Evolutionary conservation across 53 echinoderm and acorn worm genomes (phyloP).

Genomic region (Echinarachnius parma): DNA sequence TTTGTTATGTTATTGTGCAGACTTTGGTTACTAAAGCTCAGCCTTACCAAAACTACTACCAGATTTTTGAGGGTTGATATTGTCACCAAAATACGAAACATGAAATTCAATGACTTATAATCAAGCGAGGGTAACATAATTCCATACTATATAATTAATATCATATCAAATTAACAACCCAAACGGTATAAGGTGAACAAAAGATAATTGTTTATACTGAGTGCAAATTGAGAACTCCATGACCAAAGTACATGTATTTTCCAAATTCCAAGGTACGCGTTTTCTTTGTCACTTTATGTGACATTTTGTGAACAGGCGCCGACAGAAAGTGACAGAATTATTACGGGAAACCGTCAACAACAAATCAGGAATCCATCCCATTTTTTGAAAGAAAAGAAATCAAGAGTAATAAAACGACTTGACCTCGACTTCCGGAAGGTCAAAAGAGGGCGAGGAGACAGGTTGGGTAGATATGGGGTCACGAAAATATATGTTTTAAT

Average conservation of each 20-base stretch:
- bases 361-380: conserved; percentile 29
- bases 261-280: not conserved
- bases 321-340: conserved; percentile 42
- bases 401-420: conserved; percentile 33
- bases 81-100: too few relatives aligned
- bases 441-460: not conserved
- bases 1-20: too few relatives aligned
- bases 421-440: conserved; percentile 50
- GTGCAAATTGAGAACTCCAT: not conserved
- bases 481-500: conserved; percentile 10
- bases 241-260: not conserved
- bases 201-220: not conserved
- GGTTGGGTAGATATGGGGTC: conserved; percentile 7
- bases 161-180: too few relatives aligned
- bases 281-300: not conserved
- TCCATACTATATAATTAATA: too few relatives aligned
- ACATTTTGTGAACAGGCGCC: conserved; percentile 36
- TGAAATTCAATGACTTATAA: too few relatives aligned
- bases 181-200: too few relatives aligned
- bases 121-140: too few relatives aligned
- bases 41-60: too few relatives aligned
- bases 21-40: too few relatives aligned
- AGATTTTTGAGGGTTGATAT: too few relatives aligned
- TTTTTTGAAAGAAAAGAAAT: conserved; percentile 3
- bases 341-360: conserved; percentile 45